Base-by-base conservation (phyloP, 2,113 vertebrate genomes). In the Albula glossodonta region DNA sequence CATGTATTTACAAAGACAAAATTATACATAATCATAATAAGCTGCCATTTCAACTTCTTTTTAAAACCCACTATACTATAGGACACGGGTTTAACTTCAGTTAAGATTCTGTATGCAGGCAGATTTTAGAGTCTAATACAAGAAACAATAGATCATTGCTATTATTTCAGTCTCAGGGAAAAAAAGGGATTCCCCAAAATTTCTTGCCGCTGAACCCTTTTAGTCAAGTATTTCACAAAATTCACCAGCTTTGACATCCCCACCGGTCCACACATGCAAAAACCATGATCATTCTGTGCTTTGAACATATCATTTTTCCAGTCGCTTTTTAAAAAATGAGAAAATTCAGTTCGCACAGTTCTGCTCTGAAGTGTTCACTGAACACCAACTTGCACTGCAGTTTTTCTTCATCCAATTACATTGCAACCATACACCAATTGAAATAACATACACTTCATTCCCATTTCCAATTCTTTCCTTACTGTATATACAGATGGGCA, bases 1-100 rank as follows among this genome's bases (percentile, higher is more conserved):
- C 90, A 88, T 88, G 87, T 95, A 95, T 95, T 92, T 95, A 95
- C 94, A 96, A 85, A 89, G 51, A 70, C 57, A 74, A 87, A 80
- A 92, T 89, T 89, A 84, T 93, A 94, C 90, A 91, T 86, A 85
- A 80, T 51, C 80, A 89, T 90, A 91, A 93, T 91, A 93, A 96
- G 94, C 94, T 95, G 94, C 94, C 95, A 91, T 92, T 87, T 86
- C 90, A 90, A 91, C 89, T 90, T 90, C 66, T 83, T 86, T 88
- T 90, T 89, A 81, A 91, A 90, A 91, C 84, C 87, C 87, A 86
- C 84, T 87, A 60, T 81, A 86, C 87, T 4, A 78, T 81, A 87
- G 86, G 85, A 88, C 74, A 7, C 41, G 80, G 84, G 70, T 50
- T 87, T 85, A 84, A 91, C 83, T 84, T 83, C 82, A 86, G 85